A percentile compares a stretch with the other conserved stretches of the same genome.
Conservation (phyloP, 2,113 vertebrate species). For the Cairina moschata region DNA sequence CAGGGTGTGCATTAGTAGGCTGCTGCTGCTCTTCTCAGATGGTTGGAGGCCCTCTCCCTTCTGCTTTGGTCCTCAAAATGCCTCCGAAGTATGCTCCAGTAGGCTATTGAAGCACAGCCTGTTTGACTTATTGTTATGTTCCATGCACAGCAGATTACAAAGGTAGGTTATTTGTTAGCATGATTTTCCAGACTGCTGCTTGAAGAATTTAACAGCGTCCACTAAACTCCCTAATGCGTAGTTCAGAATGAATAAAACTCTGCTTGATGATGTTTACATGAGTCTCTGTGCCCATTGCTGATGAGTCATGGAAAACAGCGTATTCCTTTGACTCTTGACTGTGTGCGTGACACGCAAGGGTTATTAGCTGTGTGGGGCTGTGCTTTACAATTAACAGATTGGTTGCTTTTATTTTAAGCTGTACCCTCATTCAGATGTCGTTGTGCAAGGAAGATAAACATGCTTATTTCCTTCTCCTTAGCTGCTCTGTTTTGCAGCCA, state of each 20-base stretch:
- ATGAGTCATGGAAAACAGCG: conserved; percentile 29
- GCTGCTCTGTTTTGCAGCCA: not conserved
- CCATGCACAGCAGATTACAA: conserved; percentile 3
- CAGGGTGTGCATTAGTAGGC: not conserved
- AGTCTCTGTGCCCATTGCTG: conserved; percentile 38
- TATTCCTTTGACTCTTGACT: conserved; percentile 19
- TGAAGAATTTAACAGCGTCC: conserved; percentile 61
- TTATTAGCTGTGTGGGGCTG: not conserved
- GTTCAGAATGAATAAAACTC: conserved; percentile 67
- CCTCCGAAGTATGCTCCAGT: not conserved
- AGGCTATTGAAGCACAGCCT: conserved; percentile 34
- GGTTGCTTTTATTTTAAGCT: conserved; percentile 31
- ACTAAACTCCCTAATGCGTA: conserved; percentile 44
- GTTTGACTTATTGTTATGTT: conserved; percentile 27
- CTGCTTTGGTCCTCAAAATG: not conserved
- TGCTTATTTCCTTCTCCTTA: not conserved
- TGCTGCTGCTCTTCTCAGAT: not conserved
- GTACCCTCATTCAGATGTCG: not conserved
- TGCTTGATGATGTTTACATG: conserved; percentile 64
- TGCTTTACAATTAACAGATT: not conserved
- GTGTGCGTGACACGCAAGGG: not conserved
- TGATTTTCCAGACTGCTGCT: conserved; percentile 54
- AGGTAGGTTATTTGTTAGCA: conserved; percentile 54
- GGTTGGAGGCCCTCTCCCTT: not conserved
- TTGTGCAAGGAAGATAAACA: conserved; percentile 7